Evolutionary conservation across 2,113 vertebrate species (phyloP).

Genomic region (Gymnobelideus leadbeateri): DNA sequence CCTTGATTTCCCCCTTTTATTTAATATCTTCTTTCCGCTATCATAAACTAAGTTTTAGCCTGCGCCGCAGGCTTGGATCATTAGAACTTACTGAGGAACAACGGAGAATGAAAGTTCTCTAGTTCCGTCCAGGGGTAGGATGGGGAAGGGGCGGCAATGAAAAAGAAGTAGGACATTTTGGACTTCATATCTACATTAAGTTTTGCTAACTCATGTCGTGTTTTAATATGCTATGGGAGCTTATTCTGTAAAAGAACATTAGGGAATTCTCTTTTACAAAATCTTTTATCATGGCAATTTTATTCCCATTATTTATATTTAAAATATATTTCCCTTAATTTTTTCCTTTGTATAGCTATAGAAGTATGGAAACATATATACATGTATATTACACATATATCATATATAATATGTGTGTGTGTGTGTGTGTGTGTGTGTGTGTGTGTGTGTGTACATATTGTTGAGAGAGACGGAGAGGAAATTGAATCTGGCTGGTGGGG

Average conservation of each 20-base stretch:
- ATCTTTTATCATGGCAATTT: background rate
- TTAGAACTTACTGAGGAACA: conserved; percentile 47
- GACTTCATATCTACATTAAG: background rate
- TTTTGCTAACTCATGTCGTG: background rate
- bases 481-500: background rate
- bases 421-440: no score
- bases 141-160: background rate
- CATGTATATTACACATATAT: no score
- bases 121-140: background rate
- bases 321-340: background rate
- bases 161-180: background rate
- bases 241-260: background rate
- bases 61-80: background rate
- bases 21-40: background rate
- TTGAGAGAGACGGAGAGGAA: no score
- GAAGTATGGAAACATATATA: no score
- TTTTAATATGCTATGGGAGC: background rate
- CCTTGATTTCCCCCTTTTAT: background rate
- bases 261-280: background rate
- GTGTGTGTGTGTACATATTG: no score
- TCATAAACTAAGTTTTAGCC: background rate
- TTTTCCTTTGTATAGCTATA: background rate
- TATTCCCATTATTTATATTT: background rate
- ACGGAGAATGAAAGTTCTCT: conserved; percentile 46
- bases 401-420: no score